Evolutionary conservation across 1,140 invertebrate species (phyloP).

Genomic region (Tenebrio molitor): DNA sequence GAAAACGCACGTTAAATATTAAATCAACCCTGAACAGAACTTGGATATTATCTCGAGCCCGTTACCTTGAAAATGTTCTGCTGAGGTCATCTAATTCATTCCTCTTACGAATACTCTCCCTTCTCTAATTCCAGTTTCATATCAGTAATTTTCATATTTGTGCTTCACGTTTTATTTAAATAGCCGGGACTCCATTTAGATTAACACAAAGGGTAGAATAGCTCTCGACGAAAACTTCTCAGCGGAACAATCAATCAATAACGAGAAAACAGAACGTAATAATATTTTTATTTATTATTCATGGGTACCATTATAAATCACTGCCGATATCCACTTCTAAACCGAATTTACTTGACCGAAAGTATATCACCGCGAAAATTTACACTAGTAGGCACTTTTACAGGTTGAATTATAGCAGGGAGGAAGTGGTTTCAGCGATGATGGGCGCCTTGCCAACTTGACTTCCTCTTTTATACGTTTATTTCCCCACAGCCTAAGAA

Average conservation of each 20-base stretch:
- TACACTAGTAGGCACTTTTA: constrained; percentile 31
- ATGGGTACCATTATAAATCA: constrained; percentile 13
- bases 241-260: no score
- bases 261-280: no score
- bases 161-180: no score
- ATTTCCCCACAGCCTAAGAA: constrained; percentile 14
- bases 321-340: not conserved
- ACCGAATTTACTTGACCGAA: constrained; percentile 33
- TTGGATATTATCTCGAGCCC: not conserved
- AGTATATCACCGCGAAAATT: constrained; percentile 27
- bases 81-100: not conserved
- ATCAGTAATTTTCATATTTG: no score
- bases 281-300: constrained; percentile 9
- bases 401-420: constrained; percentile 26
- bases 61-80: not conserved
- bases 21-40: constrained; percentile 12
- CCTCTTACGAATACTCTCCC: not conserved
- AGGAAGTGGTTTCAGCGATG: constrained; percentile 33
- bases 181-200: no score
- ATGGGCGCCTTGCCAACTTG: constrained; percentile 25
- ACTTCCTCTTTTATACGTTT: constrained; percentile 19
- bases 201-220: no score
- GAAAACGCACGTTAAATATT: constrained; percentile 29
- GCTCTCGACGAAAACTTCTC: no score
- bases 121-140: no score